Base-by-base conservation (phyloP, 2,113 vertebrate genomes). In the Neotoma lepida region DNA sequence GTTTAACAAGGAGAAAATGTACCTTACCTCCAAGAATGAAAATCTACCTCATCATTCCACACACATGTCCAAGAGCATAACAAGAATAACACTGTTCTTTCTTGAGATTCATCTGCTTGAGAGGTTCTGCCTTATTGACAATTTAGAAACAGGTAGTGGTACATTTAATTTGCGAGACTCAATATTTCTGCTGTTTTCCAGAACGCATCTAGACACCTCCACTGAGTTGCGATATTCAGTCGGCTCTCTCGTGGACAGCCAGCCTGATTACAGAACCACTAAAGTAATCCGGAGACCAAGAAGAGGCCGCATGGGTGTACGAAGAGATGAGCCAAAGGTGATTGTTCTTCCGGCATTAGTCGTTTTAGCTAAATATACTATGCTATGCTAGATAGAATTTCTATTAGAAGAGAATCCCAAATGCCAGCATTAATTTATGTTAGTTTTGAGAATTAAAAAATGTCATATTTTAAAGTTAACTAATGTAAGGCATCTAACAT, bases 131-230 rank as follows among this genome's bases (percentile, higher is more conserved):
- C 70, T 66, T 86, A 46, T 46, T 68, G 49, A 13, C 9, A 95
- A 0, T 94, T 82, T 86, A 73, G 15, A n/a, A 54, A 20, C 9
- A 33, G 13, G 44, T 2, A 78, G 8, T 7, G 2, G 71, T 54
- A 33, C 46, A 6, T 91, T 80, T 87, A 90, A 71, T 68, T 94
- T 93, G 70, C 87, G 9, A 70, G 2, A 68, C 7, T 88, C 9
- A 0, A 35, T 51, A 51, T 58, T 39, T 88, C 91, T 51, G n/a
- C 89, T 84, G 86, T 88, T 92, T 97, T 76, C 12, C 95, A 99
- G 99, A 97, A 98, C 99, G 98, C 99, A 99, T 91, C 98, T 99
- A 93, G 99, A 99, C 93, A 98, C 99, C 26, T 99, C 99, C 0
- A 96, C 98, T 66, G 99, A 99, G 97, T 97, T 99, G 84, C 98